Base-by-base conservation (phyloP, 2,113 vertebrate species). In the Ciconia maguari region DNA sequence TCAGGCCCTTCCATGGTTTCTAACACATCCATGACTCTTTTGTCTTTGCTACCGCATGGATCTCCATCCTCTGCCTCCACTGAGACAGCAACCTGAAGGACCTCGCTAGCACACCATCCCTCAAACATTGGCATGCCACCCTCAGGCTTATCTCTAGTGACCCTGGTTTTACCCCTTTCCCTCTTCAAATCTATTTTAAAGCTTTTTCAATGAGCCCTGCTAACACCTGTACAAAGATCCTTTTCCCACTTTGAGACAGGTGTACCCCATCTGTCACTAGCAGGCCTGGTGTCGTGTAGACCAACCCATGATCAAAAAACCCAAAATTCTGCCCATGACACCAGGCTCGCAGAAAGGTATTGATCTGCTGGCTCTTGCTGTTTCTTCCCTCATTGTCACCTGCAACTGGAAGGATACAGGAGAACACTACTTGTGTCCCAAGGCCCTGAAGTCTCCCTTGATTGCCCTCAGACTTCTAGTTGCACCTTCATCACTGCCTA, bases 71-170 rank as follows among this genome's bases (percentile, higher is more conserved):
- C 38, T 38, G 38, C 38, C 38, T 38, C 38, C 38, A 38, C 38
- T 38, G 38, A 38, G 38, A 38, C 38, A 9, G 38, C 38, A 38
- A 9, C 8, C 38, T 1, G 0, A 44, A 66, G 11, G 26, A 74
- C 9, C n/a, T 68, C 1, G 3, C 19, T 42, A 42, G 52, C n/a
- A 49, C 19, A 49, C 8, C 2, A 0, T 51, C 13, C 19, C 27
- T 61, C 38, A 34, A 60, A 52, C 38, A 29, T 11, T 30, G 46
- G 8, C 24, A 5, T 76, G 10, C 13, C 14, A 19, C 3, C 10
- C 20, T 10, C 24, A n/a, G 29, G n/a, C n/a, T 55, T 62, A 17
- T 26, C 36, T 30, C 52, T 41, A 52, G 8, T 0, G 1, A 51
- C 22, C 6, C 36, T 84, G 8, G 3, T 51, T 91, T 84, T 57